phyloP scores from a whole-genome alignment of 2,888 invertebrate species.

The Drosophila nr. medialis region DNA sequence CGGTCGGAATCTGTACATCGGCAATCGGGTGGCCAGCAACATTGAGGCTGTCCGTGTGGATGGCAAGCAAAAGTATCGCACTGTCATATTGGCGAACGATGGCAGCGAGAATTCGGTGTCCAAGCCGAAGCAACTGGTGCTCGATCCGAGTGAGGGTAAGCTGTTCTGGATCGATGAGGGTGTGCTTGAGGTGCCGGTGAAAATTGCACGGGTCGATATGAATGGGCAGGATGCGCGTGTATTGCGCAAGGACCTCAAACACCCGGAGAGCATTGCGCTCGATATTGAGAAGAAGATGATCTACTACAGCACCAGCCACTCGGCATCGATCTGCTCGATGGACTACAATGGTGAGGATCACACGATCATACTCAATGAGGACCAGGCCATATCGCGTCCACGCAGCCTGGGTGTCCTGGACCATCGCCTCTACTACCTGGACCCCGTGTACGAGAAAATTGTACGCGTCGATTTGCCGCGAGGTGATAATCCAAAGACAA shows the following conservation, averaged over 20 bases:
- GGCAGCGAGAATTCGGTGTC: constrained; percentile 94
- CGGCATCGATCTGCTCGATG: constrained; percentile 89
- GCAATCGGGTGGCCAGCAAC: constrained; percentile 94
- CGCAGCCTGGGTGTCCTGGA: constrained; percentile 93
- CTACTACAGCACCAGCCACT: constrained; percentile 94
- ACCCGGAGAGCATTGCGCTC: constrained; percentile 93
- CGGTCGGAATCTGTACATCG: constrained; percentile 96
- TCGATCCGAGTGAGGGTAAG: constrained; percentile 97
- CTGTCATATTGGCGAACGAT: constrained; percentile 95
- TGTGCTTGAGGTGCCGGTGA: constrained; percentile 93
- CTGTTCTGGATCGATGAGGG: constrained; percentile 99
- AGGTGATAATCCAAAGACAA: constrained; percentile 90
- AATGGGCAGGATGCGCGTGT: constrained; percentile 93
- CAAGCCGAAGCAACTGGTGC: constrained; percentile 93
- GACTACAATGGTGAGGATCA: constrained; percentile 90
- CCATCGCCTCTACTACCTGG: constrained; percentile 93
- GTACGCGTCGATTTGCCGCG: constrained; percentile 92
- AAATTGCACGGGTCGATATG: constrained; percentile 96
- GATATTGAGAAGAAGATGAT: constrained; percentile 92
- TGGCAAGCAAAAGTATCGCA: constrained; percentile 92
- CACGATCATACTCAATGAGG: constrained; percentile 88
- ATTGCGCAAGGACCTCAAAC: constrained; percentile 88
- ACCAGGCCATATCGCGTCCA: constrained; percentile 90
- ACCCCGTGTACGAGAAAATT: constrained; percentile 95
- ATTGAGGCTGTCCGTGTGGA: constrained; percentile 95